A percentile compares a stretch with the other conserved stretches of the same genome.
Evolutionary conservation across 2,797 vertebrate species (phyloP).

Genomic region (Thamnophis elegans): DNA sequence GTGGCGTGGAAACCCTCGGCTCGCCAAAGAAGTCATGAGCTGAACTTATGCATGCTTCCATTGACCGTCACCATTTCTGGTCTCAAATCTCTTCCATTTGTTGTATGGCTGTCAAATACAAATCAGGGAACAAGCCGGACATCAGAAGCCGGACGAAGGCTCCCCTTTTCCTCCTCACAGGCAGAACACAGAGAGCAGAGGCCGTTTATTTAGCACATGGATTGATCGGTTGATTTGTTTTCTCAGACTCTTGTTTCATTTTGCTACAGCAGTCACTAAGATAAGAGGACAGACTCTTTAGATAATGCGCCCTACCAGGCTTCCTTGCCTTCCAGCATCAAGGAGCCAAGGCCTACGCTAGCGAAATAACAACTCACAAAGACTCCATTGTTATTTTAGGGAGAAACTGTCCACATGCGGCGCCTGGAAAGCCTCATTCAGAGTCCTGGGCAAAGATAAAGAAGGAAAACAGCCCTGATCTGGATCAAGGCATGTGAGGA

Average conservation of each 20-base stretch:
- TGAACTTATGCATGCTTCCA: no score
- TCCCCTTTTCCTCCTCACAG: background rate
- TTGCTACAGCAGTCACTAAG: background rate
- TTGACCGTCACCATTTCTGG: background rate
- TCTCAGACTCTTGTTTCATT: background rate
- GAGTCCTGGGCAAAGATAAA: background rate
- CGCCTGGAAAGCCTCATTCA: constrained; percentile 4
- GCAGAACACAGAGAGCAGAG: background rate
- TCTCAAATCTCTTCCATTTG: no score
- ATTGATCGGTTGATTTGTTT: background rate
- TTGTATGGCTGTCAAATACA: background rate
- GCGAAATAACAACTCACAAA: background rate
- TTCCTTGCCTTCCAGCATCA: background rate
- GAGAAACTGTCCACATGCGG: background rate
- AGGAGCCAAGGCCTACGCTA: background rate
- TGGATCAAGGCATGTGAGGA: background rate
- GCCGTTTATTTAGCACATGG: background rate
- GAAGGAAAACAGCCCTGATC: background rate
- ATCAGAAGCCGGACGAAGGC: background rate
- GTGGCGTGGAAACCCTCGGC: background rate
- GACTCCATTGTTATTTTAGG: background rate
- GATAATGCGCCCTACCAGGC: background rate
- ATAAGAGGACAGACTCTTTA: background rate
- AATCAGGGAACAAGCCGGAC: background rate
- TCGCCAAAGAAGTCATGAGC: background rate